Evolutionary conservation across 2,888 invertebrate genomes (phyloP), one percentile per base, ranked within the genome.

Genomic region (Trimorus sp.): DNA sequence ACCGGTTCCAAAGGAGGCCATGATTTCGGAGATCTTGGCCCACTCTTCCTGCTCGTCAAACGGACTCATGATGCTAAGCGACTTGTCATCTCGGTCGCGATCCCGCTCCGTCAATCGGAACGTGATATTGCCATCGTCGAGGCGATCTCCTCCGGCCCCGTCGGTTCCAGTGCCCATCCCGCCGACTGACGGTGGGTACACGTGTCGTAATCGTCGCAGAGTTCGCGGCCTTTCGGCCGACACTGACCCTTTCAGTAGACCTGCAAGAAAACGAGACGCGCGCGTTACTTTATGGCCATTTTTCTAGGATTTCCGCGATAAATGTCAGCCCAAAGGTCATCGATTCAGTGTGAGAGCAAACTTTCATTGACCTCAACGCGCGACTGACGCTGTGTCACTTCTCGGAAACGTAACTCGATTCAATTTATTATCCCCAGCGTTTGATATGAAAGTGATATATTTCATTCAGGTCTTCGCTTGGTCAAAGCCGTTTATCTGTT

Each of bases 11-110:
- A 98, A 97, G 1, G 97, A 97, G 54, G 97, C 97, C 96, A 98
- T 97, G 88, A 98, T 98, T 92, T 98, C 97, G 60, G 97, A 97
- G 88, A 98, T 98, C 93, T 98, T 97, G 36, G 97, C 97, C 97
- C 98, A 98, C 93, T 98, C 98, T 92, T 98, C 97, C 92, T 97
- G 95, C 90, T 98, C 98, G 93, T 98, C 97, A 92, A 97, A 97
- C 2, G 97, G 97, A 90, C 97, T 97, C 86, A 98, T 94, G 86
- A 97, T 94, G 71, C 94, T 93, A 83, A 93, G 92, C 37, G 93
- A 92, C 79, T 93, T 93, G 84, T 92, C 91, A 88, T 92, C 90
- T 73, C 91, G 89, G 71, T 92, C 92, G 51, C 89, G 89, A 77
- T 90, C 91, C 16, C 89, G 87, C 88, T 92, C 90, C 87, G 89